These are phyloP conservation scores for Callochromis pleurospilus DNA, from an alignment of 2,113 vertebrate genomes.

Conservation along the genomic window DNA sequence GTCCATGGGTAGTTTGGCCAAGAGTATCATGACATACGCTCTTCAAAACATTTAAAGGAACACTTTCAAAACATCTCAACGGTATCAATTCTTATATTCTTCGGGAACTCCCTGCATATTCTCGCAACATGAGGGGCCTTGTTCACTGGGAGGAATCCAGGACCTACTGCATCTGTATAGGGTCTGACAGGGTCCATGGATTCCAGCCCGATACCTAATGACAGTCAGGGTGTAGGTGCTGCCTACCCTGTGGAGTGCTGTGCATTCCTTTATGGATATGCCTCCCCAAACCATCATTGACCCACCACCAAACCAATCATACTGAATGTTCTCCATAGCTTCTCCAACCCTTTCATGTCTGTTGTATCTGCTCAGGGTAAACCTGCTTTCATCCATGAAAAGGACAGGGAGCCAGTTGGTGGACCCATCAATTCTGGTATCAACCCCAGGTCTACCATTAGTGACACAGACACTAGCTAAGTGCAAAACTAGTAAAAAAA, in stretches of 20 bases:
- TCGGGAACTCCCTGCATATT: not conserved
- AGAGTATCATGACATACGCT: not conserved
- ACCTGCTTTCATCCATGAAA: not conserved
- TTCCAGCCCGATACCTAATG: not conserved
- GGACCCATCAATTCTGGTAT: not conserved
- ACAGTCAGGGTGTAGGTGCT: not conserved
- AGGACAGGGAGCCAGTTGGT: not conserved
- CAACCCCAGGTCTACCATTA: not conserved
- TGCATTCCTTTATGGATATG: too few relatives aligned
- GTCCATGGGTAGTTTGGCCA: not conserved
- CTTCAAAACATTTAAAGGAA: not conserved
- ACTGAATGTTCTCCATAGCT: not conserved
- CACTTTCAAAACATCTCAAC: not conserved
- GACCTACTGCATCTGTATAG: not conserved
- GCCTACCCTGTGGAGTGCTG: too few relatives aligned
- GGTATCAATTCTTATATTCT: not conserved
- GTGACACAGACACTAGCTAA: not conserved
- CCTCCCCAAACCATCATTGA: not conserved
- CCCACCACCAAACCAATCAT: not conserved
- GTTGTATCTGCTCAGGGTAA: not conserved
- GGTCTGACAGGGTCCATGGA: not conserved
- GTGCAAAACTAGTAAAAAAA: not conserved
- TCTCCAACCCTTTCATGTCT: not conserved
- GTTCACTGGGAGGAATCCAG: not conserved
- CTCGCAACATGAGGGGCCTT: rapidly evolving